Evolutionary conservation across 2,888 invertebrate species (phyloP).

Genomic region (Adineta ricciae): DNA sequence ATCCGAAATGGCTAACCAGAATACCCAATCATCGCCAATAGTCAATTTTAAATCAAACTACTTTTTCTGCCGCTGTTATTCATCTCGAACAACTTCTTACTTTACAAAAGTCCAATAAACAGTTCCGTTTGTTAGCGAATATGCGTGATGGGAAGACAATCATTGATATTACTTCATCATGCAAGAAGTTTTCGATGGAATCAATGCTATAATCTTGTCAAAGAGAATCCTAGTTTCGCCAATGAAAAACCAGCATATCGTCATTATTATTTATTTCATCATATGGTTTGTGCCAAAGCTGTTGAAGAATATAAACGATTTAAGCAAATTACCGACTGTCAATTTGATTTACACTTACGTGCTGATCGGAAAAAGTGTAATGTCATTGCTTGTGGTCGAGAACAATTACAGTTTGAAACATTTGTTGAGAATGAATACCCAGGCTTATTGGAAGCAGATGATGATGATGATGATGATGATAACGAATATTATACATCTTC

Average conservation of each 20-base stretch:
- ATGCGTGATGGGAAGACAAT: not conserved
- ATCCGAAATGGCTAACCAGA: not conserved
- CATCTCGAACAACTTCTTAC: not conserved
- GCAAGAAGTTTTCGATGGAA: not conserved
- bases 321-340: not conserved
- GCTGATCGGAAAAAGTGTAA: not conserved
- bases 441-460: not conserved
- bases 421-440: not conserved
- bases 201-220: not conserved
- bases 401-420: not conserved
- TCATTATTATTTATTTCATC: not conserved
- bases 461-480: not conserved
- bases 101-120: not conserved
- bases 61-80: not conserved
- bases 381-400: not conserved
- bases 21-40: not conserved
- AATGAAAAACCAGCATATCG: conserved; percentile 17
- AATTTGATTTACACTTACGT: not conserved
- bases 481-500: not conserved
- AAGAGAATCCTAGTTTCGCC: not conserved
- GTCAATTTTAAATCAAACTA: conserved; percentile 7
- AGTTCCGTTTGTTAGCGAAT: not conserved
- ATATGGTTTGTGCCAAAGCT: not conserved
- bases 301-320: not conserved
- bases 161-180: not conserved